Conservation (phyloP, 2,888 invertebrate genomes). For the Trichacis sp. region DNA sequence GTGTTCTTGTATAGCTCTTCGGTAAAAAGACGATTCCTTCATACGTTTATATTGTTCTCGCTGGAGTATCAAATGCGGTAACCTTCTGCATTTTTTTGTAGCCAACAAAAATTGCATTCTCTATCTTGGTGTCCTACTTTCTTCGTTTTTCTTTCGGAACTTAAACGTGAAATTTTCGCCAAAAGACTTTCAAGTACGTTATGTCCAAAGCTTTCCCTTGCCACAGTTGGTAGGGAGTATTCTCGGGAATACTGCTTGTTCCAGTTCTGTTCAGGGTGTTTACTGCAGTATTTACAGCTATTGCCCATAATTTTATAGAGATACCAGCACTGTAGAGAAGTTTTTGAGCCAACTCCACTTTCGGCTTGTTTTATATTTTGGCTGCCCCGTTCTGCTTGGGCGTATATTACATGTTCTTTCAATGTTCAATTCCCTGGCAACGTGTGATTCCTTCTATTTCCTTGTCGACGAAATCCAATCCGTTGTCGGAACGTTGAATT, state of each 20-base stretch:
- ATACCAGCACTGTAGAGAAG: slow-evolving; percentile 1
- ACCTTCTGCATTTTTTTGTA: neutral
- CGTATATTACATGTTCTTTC: slow-evolving; percentile 22
- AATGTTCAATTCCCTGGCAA: slow-evolving; percentile 23
- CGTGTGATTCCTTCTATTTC: slow-evolving; percentile 20
- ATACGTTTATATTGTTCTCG: neutral
- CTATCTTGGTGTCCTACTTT: neutral
- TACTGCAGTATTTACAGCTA: slow-evolving; percentile 8
- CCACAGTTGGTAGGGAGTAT: slow-evolving; percentile 16
- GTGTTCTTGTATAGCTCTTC: neutral
- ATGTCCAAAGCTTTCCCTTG: slow-evolving; percentile 2
- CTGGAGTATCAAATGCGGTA: neutral
- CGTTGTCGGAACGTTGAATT: slow-evolving; percentile 31
- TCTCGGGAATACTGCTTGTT: no score
- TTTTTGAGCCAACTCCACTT: slow-evolving; percentile 31
- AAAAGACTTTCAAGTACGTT: slow-evolving; percentile 18
- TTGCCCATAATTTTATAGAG: slow-evolving; percentile 11
- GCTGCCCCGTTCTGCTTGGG: slow-evolving; percentile 36
- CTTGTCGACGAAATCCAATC: slow-evolving; percentile 30
- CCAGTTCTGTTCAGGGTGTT: no score
- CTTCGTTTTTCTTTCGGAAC: neutral
- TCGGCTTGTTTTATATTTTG: slow-evolving; percentile 31
- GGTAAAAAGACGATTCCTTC: slow-evolving; percentile 7
- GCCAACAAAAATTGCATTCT: neutral
- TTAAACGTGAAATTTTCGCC: slow-evolving; percentile 18